Percentiles rank a stretch among this genome's conserved stretches.
Conservation (phyloP, 2,888 invertebrate species). For the Cerceris ruficornis region DNA sequence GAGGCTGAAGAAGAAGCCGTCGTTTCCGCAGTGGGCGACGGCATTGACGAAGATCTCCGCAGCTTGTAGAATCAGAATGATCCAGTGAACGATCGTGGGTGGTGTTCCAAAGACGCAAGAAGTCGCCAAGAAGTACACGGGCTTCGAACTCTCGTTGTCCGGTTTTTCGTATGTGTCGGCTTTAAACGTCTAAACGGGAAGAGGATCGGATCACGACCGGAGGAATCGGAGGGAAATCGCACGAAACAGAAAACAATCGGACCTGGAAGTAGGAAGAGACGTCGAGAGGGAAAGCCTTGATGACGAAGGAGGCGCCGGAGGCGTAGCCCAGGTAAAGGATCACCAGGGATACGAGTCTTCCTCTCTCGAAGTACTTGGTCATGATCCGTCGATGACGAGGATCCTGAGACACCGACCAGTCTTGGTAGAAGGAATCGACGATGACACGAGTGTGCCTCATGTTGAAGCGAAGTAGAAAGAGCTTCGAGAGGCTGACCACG, state of each 20-base stretch:
- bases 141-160: background rate
- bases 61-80: constrained; percentile 38
- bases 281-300: constrained; percentile 38
- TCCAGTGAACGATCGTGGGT: constrained; percentile 8
- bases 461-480: constrained; percentile 43
- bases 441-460: constrained; percentile 38
- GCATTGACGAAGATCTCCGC: constrained; percentile 47
- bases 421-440: constrained; percentile 42
- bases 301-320: constrained; percentile 47
- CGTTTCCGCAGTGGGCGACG: constrained; percentile 64
- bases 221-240: too few species aligned
- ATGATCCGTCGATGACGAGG: constrained; percentile 37
- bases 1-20: constrained; percentile 73
- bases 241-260: too few species aligned
- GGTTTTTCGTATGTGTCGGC: background rate
- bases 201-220: too few species aligned
- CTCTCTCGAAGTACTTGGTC: constrained; percentile 43
- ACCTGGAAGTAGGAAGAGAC: too few species aligned
- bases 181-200: too few species aligned
- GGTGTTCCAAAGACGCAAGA: constrained; percentile 49
- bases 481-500: constrained; percentile 41
- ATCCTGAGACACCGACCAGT: constrained; percentile 46
- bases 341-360: constrained; percentile 46
- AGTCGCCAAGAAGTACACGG: constrained; percentile 47
- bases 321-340: constrained; percentile 57